Conservation (phyloP, 2,888 invertebrate genomes). For the Alloplasta piceator region DNA sequence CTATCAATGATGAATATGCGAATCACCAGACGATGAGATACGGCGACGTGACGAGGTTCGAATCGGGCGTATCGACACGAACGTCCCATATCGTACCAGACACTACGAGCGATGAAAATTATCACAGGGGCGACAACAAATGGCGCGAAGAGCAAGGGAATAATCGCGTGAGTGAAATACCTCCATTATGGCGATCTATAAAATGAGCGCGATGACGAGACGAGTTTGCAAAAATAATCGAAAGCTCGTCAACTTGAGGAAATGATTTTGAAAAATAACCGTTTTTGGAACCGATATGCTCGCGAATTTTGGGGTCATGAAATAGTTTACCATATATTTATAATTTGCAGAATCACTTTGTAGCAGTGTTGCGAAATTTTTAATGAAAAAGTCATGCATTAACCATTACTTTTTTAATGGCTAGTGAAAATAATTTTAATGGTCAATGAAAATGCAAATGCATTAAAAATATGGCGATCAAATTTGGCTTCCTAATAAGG, state of each 20-base stretch:
- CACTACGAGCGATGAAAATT: conserved; percentile 43
- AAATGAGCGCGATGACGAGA: not conserved
- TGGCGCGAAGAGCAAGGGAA: conserved; percentile 61
- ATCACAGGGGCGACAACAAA: conserved; percentile 56
- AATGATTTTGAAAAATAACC: not conserved
- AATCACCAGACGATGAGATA: conserved; percentile 39
- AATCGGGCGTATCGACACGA: conserved; percentile 19
- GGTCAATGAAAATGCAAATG: too few relatives aligned
- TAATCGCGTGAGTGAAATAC: conserved; percentile 50
- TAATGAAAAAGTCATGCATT: too few relatives aligned
- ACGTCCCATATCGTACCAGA: conserved; percentile 11
- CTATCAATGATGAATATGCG: conserved; percentile 54
- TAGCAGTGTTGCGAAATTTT: too few relatives aligned
- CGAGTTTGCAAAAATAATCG: not conserved
- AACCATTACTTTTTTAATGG: too few relatives aligned
- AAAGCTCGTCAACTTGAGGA: not conserved
- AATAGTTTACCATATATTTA: not conserved
- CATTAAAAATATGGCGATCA: too few relatives aligned
- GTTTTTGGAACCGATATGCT: not conserved
- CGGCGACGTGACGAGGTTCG: conserved; percentile 14
- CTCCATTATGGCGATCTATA: not conserved
- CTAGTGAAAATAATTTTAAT: too few relatives aligned
- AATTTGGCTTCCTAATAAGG: too few relatives aligned
- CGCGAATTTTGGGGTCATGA: not conserved
- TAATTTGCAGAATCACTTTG: too few relatives aligned